phyloP scores from a whole-genome alignment of 2,797 vertebrate genomes.

The Acanthurus tractus region DNA sequence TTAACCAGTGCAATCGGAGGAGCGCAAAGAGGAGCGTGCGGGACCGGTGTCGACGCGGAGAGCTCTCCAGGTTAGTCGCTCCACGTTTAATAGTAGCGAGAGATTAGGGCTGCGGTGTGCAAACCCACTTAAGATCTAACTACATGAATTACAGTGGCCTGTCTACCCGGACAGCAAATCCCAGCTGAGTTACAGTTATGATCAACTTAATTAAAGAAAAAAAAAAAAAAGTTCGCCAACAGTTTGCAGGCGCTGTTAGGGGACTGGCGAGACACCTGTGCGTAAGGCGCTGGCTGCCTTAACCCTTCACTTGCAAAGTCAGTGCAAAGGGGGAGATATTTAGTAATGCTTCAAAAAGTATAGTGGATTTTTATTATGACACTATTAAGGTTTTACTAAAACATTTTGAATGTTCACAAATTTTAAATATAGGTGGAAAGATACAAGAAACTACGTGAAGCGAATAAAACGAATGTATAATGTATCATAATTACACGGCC shows the following conservation, averaged over 20 bases:
- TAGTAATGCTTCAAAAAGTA: background rate
- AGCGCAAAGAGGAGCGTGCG: conserved; percentile 36
- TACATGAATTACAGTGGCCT: conserved; percentile 77
- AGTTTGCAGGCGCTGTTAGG: conserved; percentile 77
- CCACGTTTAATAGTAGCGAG: conserved; percentile 71
- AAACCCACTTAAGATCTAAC: conserved; percentile 80
- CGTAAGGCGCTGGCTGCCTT: conserved; percentile 88
- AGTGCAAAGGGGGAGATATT: background rate
- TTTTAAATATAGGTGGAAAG: background rate
- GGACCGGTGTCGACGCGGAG: conserved; percentile 43
- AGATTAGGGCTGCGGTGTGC: conserved; percentile 84
- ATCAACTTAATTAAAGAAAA: conserved; percentile 79
- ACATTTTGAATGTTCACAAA: background rate
- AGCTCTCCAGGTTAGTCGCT: conserved; percentile 64
- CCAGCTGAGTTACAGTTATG: conserved; percentile 79
- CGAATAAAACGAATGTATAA: background rate
- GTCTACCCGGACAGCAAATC: conserved; percentile 71
- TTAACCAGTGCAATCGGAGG: background rate
- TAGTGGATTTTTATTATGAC: rapidly evolving
- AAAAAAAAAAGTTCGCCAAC: conserved; percentile 71
- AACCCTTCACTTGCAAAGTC: conserved; percentile 88
- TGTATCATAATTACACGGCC: background rate
- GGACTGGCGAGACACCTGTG: conserved; percentile 89
- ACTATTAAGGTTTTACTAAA: background rate
- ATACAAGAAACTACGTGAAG: background rate